These are phyloP conservation scores for Melipona bicolor DNA, from an alignment of 2,888 invertebrate species.

Conservation along the genomic window DNA sequence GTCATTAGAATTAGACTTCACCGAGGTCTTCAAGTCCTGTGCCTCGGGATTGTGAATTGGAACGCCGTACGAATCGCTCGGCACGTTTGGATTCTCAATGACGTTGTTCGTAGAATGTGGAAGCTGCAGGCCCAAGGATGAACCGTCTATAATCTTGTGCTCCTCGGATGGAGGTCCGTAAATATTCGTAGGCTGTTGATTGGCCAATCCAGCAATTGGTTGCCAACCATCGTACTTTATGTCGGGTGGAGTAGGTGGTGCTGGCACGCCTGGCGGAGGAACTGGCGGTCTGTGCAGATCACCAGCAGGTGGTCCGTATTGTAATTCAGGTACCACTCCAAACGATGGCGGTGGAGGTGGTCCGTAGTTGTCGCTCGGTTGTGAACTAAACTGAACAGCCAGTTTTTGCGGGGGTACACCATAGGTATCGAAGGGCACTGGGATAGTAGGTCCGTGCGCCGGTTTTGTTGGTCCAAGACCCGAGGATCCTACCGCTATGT, in stretches of 20 bases:
- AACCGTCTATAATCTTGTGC: conserved; percentile 29
- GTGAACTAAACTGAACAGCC: conserved; percentile 67
- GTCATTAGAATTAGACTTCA: conserved; percentile 73
- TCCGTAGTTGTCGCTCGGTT: conserved; percentile 76
- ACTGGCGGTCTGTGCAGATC: conserved; percentile 84
- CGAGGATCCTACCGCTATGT: conserved; percentile 55
- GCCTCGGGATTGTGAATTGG: conserved; percentile 82
- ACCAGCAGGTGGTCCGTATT: conserved; percentile 82
- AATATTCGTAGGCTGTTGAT: conserved; percentile 75
- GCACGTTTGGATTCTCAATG: conserved; percentile 73
- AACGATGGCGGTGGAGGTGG: conserved; percentile 83
- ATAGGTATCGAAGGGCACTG: conserved; percentile 79
- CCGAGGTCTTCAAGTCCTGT: conserved; percentile 78
- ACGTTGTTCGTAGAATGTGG: conserved; percentile 23
- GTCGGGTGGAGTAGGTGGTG: conserved; percentile 90
- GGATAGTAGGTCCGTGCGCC: conserved; percentile 75
- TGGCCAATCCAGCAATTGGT: conserved; percentile 90
- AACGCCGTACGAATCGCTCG: conserved; percentile 86
- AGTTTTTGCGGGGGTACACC: conserved; percentile 79
- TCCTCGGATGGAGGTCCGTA: conserved; percentile 75
- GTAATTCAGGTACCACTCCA: conserved; percentile 43
- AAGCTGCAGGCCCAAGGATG: conserved; percentile 12
- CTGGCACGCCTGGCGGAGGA: conserved; percentile 89
- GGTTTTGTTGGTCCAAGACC: conserved; percentile 61
- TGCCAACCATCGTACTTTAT: conserved; percentile 94